A percentile compares a stretch with the other conserved stretches of the same genome.
These are phyloP conservation scores for Rissa tridactyla DNA, from an alignment of 2,113 vertebrate species.

Conservation along the genomic window DNA sequence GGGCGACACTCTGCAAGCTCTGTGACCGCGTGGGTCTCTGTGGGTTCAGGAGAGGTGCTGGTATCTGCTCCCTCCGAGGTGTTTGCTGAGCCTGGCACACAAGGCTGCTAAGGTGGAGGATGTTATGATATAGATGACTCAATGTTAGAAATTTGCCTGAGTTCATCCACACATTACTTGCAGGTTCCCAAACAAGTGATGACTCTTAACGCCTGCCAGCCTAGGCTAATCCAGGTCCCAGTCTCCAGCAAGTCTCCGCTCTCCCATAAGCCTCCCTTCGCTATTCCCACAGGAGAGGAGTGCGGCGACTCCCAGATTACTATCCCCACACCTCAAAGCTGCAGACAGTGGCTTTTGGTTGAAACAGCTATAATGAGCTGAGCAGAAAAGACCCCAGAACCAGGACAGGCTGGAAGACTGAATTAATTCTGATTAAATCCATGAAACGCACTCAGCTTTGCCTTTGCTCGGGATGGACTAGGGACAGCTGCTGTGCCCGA, in stretches of 20 bases:
- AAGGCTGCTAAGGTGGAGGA: background rate
- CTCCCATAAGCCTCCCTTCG: background rate
- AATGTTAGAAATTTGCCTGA: background rate
- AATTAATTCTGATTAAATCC: background rate
- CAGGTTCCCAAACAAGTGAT: background rate
- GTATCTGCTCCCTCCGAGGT: background rate
- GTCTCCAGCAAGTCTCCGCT: background rate
- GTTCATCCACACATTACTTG: background rate
- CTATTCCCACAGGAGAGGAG: background rate
- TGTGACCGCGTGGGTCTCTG: rapidly evolving
- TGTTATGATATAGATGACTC: background rate
- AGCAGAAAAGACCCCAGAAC: background rate
- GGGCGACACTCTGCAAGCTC: background rate
- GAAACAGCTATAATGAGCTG: background rate
- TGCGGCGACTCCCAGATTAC: background rate
- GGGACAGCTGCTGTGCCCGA: background rate
- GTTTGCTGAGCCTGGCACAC: background rate
- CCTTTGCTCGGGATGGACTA: background rate
- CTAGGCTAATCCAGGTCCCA: background rate
- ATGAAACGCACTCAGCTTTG: background rate
- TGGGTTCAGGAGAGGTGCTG: background rate
- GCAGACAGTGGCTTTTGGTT: background rate
- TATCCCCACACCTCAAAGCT: background rate
- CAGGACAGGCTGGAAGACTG: background rate
- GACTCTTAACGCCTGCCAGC: background rate